These are phyloP conservation scores for Latrodectus elegans DNA, from an alignment of 2,888 invertebrate genomes.

Conservation along the genomic window DNA sequence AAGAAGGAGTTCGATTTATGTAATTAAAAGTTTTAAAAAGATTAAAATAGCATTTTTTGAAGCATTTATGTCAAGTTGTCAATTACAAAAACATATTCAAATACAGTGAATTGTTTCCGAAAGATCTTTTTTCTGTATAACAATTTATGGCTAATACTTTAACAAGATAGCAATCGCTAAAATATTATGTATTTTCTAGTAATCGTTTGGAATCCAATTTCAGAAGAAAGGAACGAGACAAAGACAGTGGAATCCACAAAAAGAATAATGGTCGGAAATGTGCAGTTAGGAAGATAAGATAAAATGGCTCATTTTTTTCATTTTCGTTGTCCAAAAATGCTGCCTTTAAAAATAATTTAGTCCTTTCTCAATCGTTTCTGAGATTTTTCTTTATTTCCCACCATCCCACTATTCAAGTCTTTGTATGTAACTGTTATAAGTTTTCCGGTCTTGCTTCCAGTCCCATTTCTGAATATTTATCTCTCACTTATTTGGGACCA, in stretches of 20 bases:
- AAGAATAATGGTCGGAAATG: conserved; percentile 53
- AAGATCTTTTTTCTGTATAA: too few species aligned
- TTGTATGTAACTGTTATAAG: conserved; percentile 5
- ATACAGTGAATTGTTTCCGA: too few species aligned
- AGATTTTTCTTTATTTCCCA: conserved; percentile 6
- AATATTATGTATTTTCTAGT: too few species aligned
- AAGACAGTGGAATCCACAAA: conserved; percentile 22
- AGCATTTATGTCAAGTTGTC: too few species aligned
- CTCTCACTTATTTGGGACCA: conserved; percentile 17
- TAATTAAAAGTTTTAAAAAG: too few species aligned
- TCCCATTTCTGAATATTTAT: conserved; percentile 46
- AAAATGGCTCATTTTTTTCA: conserved; percentile 27
- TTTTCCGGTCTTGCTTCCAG: conserved; percentile 4
- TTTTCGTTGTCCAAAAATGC: conserved; percentile 35
- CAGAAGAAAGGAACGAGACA: conserved; percentile 1
- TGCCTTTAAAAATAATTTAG: conserved; percentile 60
- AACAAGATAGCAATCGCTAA: too few species aligned
- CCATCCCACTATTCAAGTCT: conserved; percentile 3
- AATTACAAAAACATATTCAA: too few species aligned
- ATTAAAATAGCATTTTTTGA: too few species aligned
- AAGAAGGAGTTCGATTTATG: too few species aligned
- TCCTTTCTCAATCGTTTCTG: conserved; percentile 17
- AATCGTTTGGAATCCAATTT: conserved; percentile 22
- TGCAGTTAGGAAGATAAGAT: conserved; percentile 66
- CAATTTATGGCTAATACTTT: too few species aligned